These are phyloP conservation scores for Diploscapter pachys DNA, from an alignment of 1,140 invertebrate genomes.

Conservation along the genomic window DNA sequence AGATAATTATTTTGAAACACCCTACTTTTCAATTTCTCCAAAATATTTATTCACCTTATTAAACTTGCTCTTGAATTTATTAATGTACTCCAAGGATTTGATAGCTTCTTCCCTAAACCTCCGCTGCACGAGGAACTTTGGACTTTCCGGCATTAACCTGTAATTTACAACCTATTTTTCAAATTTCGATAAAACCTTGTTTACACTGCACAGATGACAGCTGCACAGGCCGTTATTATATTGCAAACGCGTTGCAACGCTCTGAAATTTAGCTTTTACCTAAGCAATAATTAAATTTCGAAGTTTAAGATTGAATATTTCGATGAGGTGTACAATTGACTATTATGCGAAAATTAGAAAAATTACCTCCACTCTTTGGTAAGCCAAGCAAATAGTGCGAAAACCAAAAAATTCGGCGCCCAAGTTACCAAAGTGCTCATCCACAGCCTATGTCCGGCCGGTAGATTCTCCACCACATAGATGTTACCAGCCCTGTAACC, in stretches of 20 bases:
- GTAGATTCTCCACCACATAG: constrained; percentile 26
- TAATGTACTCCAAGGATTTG: constrained; percentile 19
- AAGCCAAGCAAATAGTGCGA: constrained; percentile 22
- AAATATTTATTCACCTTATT: background rate
- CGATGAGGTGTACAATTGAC: background rate
- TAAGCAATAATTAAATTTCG: background rate
- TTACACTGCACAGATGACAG: background rate
- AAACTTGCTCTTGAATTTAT: constrained; percentile 26
- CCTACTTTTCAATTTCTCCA: background rate
- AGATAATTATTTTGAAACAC: too few relatives aligned
- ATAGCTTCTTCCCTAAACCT: constrained; percentile 10
- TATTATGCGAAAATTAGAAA: background rate
- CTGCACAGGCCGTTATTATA: background rate
- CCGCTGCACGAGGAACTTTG: constrained; percentile 28
- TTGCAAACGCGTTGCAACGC: constrained; percentile 19
- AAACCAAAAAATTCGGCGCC: constrained; percentile 36
- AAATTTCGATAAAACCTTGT: background rate
- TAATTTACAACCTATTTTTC: background rate
- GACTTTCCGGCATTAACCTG: constrained; percentile 24
- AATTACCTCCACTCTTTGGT: constrained; percentile 26
- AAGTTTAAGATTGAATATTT: background rate
- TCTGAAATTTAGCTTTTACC: constrained; percentile 15
- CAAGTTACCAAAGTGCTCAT: constrained; percentile 29
- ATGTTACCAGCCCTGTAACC: constrained; percentile 18
- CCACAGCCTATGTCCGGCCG: constrained; percentile 27